Conservation (phyloP, 2,113 vertebrate species). For the Clarias batrachus region DNA sequence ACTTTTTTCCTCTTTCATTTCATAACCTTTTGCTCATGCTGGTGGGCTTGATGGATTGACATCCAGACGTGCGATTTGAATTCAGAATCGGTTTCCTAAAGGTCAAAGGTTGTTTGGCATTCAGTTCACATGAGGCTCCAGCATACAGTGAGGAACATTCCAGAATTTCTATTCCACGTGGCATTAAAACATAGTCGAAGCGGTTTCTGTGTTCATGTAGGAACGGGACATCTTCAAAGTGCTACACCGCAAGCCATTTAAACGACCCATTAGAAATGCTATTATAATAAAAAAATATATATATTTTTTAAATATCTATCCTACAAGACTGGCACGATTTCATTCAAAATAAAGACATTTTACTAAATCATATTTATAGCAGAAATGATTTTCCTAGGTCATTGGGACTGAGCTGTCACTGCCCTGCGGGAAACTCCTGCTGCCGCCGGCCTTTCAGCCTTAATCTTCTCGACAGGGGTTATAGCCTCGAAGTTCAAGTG, state of each 20-base stretch:
- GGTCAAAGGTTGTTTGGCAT: slow-evolving; percentile 74
- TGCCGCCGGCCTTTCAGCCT: slow-evolving; percentile 23
- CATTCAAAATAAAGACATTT: not conserved
- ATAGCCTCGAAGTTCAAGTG: slow-evolving; percentile 55
- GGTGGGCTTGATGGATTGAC: slow-evolving; percentile 62
- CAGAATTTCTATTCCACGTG: slow-evolving; percentile 5
- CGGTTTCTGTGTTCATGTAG: not conserved
- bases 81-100: slow-evolving; percentile 71
- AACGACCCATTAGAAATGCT: not conserved
- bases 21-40: slow-evolving; percentile 46
- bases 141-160: slow-evolving; percentile 7
- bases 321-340: not conserved
- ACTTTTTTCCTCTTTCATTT: slow-evolving; percentile 34
- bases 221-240: not conserved
- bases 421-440: not conserved
- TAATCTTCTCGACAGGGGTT: slow-evolving; percentile 58
- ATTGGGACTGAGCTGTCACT: not conserved
- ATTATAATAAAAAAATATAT: not conserved
- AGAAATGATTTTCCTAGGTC: not conserved
- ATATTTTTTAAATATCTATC: not conserved
- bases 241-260: not conserved
- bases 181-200: not conserved
- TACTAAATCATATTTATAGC: not conserved
- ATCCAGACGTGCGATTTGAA: slow-evolving; percentile 68
- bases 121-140: slow-evolving; percentile 62